These are phyloP conservation scores for Megalops cyprinoides DNA, from an alignment of 2,797 vertebrate genomes.

Conservation along the genomic window DNA sequence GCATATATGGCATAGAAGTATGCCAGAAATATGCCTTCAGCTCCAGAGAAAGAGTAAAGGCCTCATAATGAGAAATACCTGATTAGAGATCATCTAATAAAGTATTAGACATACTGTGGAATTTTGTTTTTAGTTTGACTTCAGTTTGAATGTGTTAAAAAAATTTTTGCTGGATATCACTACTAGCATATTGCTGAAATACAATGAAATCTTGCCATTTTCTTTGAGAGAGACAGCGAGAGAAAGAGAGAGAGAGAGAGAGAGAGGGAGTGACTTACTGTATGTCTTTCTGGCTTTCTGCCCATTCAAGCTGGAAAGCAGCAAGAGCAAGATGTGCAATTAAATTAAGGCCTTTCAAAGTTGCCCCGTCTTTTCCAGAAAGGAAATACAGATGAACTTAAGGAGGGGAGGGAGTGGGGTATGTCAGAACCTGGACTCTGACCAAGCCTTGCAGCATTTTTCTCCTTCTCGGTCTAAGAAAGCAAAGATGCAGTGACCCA, in stretches of 20 bases:
- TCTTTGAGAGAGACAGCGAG: not conserved
- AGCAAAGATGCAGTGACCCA: conserved; percentile 61
- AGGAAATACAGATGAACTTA: conserved; percentile 51
- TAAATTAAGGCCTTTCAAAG: conserved; percentile 54
- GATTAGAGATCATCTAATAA: not conserved
- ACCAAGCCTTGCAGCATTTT: conserved; percentile 47
- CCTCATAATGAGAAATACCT: not conserved
- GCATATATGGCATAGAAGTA: not conserved
- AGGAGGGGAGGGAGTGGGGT: conserved; percentile 49
- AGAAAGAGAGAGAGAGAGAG: not conserved
- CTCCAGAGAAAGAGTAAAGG: not conserved
- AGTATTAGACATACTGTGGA: not conserved
- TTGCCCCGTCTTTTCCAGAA: conserved; percentile 41
- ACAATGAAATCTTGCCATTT: too few species aligned
- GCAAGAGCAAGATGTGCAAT: conserved; percentile 55
- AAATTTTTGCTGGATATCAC: not conserved
- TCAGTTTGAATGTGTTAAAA: not conserved
- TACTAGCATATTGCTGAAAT: not conserved
- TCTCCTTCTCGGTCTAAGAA: conserved; percentile 51
- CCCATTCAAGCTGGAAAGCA: conserved; percentile 58
- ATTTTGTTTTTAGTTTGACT: not conserved
- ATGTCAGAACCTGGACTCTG: conserved; percentile 58
- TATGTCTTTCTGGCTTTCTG: conserved; percentile 42
- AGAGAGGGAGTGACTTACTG: conserved; percentile 12
- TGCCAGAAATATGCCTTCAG: not conserved